These are phyloP conservation scores for Heliconius aoede DNA, from an alignment of 2,888 invertebrate genomes.

Conservation along the genomic window DNA sequence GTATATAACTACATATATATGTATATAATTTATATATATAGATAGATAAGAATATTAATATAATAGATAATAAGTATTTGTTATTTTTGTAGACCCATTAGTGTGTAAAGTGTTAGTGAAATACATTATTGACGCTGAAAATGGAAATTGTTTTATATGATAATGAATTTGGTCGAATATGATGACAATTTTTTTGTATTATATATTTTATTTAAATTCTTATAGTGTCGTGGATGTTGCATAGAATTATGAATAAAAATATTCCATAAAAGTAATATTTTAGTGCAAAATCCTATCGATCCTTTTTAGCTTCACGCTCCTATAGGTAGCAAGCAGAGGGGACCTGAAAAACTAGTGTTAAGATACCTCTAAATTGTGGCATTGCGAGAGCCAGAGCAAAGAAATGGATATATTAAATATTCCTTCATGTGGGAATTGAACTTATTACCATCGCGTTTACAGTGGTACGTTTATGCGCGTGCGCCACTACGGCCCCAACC, in stretches of 20 bases:
- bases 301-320: no score
- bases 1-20: constrained; percentile 35
- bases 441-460: no score
- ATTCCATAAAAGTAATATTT: not conserved
- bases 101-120: constrained; percentile 67
- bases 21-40: not conserved
- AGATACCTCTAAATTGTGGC: no score
- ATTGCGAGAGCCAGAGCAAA: no score
- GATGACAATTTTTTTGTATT: not conserved
- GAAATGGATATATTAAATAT: no score
- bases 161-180: not conserved
- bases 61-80: constrained; percentile 8
- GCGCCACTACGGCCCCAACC: no score
- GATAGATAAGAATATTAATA: not conserved
- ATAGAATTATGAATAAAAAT: not conserved
- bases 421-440: no score
- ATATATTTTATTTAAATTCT: constrained; percentile 21
- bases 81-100: constrained; percentile 71
- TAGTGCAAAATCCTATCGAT: not conserved
- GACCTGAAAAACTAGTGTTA: no score
- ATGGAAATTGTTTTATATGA: constrained; percentile 18
- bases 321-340: no score
- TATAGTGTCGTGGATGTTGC: constrained; percentile 48
- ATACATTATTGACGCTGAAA: constrained; percentile 27
- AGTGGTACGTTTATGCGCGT: no score